Evolutionary conservation across 2,113 vertebrate species (phyloP).

Genomic region (rabbit (Oryctolagus cuniculus)): DNA sequence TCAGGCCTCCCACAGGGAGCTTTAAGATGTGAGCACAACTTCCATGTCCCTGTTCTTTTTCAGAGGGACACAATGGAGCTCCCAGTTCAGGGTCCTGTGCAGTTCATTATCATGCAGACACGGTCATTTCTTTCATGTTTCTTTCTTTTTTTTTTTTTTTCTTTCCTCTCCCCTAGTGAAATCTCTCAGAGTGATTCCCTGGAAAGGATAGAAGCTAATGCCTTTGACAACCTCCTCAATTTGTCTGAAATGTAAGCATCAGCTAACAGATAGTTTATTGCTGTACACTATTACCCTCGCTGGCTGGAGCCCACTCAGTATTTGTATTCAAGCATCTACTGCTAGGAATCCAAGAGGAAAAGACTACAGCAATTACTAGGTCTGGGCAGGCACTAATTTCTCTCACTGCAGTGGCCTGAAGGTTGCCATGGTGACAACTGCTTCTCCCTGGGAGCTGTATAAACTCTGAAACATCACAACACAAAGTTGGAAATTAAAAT

Average conservation of each 20-base stretch:
- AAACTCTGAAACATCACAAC: conserved; percentile 79
- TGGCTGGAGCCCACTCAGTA: conserved; percentile 68
- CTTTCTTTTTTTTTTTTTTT: neutral
- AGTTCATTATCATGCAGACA: conserved; percentile 1
- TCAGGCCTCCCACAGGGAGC: neutral
- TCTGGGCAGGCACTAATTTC: conserved; percentile 80
- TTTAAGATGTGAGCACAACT: neutral
- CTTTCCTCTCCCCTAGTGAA: conserved; percentile 87
- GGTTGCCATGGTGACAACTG: conserved; percentile 77
- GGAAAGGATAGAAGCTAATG: conserved; percentile 90
- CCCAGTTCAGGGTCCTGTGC: neutral
- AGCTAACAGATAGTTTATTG: conserved; percentile 67
- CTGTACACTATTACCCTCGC: conserved; percentile 52
- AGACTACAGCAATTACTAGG: conserved; percentile 73
- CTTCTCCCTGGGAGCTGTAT: conserved; percentile 69
- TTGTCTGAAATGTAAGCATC: conserved; percentile 95
- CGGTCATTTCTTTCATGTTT: conserved; percentile 64
- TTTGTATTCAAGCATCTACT: conserved; percentile 75
- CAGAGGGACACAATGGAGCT: neutral
- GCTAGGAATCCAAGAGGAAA: conserved; percentile 73
- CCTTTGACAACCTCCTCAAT: conserved; percentile 92
- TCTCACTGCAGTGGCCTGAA: conserved; percentile 74
- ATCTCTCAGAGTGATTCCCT: conserved; percentile 94
- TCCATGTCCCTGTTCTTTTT: neutral
- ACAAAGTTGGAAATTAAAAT: conserved; percentile 82